Evolutionary conservation across 2,113 vertebrate species (phyloP).

Genomic region (Patagioenas fasciata): DNA sequence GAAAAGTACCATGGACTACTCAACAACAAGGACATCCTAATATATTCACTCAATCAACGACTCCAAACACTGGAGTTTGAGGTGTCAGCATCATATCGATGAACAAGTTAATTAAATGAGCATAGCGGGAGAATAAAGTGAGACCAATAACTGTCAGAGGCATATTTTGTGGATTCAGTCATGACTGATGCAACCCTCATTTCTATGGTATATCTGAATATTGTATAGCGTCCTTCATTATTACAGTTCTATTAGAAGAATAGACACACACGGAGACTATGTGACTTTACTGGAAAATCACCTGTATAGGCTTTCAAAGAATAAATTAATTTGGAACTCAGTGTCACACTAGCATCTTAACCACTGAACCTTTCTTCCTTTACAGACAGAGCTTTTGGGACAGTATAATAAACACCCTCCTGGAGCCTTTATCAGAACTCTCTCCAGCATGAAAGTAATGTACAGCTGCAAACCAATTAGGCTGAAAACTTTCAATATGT

Average conservation of each 20-base stretch:
- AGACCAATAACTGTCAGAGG: background rate
- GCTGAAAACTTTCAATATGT: conserved; percentile 33
- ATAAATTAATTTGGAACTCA: background rate
- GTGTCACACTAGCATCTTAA: background rate
- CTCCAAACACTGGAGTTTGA: background rate
- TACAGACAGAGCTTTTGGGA: background rate
- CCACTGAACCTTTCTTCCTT: background rate
- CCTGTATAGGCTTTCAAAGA: background rate
- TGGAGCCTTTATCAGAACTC: background rate
- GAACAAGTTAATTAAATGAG: background rate
- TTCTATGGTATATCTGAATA: background rate
- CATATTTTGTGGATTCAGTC: background rate
- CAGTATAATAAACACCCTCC: background rate
- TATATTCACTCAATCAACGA: background rate
- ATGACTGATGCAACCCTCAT: background rate
- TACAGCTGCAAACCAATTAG: conserved; percentile 35
- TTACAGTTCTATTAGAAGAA: background rate
- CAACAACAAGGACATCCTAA: background rate
- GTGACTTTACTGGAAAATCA: background rate
- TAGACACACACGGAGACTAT: background rate
- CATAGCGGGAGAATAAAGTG: background rate
- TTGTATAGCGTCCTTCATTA: background rate
- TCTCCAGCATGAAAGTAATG: background rate
- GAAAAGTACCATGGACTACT: background rate
- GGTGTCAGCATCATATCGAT: background rate